These are phyloP conservation scores for Heliconius melpomene DNA, from an alignment of 1,140 invertebrate genomes.

Conservation along the genomic window DNA sequence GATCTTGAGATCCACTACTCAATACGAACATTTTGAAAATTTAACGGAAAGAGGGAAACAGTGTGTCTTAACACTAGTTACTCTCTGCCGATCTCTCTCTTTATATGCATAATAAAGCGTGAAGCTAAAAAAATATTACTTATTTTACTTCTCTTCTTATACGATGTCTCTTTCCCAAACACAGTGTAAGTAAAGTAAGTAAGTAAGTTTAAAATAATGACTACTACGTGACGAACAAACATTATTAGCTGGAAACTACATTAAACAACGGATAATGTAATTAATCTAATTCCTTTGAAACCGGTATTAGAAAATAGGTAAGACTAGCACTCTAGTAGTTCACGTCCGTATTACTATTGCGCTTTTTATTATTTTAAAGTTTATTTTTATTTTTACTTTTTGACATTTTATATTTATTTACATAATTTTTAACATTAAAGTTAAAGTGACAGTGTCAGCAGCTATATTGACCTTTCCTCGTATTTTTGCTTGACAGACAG, in stretches of 20 bases:
- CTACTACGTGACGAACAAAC: background rate
- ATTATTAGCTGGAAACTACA: background rate
- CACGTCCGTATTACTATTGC: background rate
- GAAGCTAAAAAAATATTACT: no score
- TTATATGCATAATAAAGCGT: no score
- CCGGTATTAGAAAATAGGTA: conserved; percentile 12
- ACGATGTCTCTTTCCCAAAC: no score
- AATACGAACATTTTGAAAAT: background rate
- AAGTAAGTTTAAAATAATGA: background rate
- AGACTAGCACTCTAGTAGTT: background rate
- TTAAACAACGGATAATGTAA: background rate
- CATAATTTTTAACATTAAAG: no score
- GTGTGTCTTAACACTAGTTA: background rate
- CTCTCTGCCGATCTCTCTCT: background rate
- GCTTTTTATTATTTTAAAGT: background rate
- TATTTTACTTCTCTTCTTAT: no score
- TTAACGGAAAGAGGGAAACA: background rate
- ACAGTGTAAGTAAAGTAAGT: background rate
- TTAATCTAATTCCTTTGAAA: background rate
- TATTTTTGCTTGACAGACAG: no score
- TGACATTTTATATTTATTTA: no score
- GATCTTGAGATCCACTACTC: background rate
- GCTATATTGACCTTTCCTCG: no score
- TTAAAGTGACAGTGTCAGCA: no score
- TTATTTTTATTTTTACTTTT: background rate